phyloP scores from a whole-genome alignment of 2,797 vertebrate genomes.

The Mormyrus hasselquistii region DNA sequence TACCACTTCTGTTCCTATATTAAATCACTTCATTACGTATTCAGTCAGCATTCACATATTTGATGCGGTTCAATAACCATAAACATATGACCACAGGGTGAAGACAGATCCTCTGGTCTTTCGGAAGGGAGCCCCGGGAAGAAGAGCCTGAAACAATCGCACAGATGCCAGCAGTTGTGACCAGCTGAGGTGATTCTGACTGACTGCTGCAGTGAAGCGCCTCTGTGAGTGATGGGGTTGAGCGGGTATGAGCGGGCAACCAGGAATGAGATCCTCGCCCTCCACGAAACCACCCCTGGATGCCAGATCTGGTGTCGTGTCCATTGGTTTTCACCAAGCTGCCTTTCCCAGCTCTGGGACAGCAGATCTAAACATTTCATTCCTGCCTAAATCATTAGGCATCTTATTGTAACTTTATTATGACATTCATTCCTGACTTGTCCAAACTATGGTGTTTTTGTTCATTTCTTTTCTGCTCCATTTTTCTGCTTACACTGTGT shows the following conservation, averaged over 20 bases:
- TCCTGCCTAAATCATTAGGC: background rate
- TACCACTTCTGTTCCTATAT: conserved; percentile 29
- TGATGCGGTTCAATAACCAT: background rate
- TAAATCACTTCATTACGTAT: background rate
- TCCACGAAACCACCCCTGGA: background rate
- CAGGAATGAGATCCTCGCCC: background rate
- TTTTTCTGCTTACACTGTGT: background rate
- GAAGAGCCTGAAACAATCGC: background rate
- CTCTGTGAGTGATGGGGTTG: background rate
- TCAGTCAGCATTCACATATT: background rate
- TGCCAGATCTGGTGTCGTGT: background rate
- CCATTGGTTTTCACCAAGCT: background rate
- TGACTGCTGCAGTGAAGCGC: background rate
- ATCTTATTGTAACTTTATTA: background rate
- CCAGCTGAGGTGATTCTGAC: background rate
- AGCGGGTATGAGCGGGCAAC: background rate
- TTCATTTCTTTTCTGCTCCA: background rate
- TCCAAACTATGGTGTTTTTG: background rate
- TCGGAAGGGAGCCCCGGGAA: background rate
- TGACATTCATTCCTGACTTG: background rate
- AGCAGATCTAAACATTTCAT: background rate
- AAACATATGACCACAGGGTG: background rate
- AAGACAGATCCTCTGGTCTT: background rate
- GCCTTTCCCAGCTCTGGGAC: background rate
- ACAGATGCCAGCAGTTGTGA: background rate